phyloP scores from a whole-genome alignment of 2,888 invertebrate species.

The Acleris literana region DNA sequence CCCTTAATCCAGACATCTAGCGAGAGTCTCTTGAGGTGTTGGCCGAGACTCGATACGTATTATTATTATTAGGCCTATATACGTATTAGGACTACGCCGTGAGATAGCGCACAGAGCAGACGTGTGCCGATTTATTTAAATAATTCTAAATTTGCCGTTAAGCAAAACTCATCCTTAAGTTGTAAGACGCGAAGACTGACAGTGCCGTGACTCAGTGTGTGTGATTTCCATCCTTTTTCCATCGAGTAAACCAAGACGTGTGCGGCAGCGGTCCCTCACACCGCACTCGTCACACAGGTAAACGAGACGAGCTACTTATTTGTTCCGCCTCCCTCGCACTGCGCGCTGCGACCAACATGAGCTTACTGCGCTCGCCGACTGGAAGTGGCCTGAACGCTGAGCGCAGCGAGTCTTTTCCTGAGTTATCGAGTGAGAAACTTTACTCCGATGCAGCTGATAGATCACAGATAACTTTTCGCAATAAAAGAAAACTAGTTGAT shows the following conservation, averaged over 20 bases:
- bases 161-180: background rate
- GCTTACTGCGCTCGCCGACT: conserved; percentile 11
- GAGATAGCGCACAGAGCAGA: background rate
- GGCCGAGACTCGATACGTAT: too few relatives aligned
- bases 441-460: background rate
- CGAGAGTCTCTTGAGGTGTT: too few relatives aligned
- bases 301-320: background rate
- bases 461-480: background rate
- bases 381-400: conserved; percentile 9
- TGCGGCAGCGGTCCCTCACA: background rate
- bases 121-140: conserved; percentile 1
- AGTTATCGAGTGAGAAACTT: background rate
- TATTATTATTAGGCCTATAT: too few relatives aligned
- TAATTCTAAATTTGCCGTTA: background rate
- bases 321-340: background rate
- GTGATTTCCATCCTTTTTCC: background rate
- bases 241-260: background rate
- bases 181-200: background rate
- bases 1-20: too few relatives aligned
- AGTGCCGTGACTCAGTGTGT: background rate
- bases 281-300: background rate
- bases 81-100: too few relatives aligned
- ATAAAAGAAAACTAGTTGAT: conserved; percentile 3
- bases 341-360: conserved; percentile 7
- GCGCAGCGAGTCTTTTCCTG: conserved; percentile 6